A percentile compares a stretch with the other conserved stretches of the same genome.
phyloP scores from a whole-genome alignment of 2,888 invertebrate species.

The Clistopyga incitator region DNA sequence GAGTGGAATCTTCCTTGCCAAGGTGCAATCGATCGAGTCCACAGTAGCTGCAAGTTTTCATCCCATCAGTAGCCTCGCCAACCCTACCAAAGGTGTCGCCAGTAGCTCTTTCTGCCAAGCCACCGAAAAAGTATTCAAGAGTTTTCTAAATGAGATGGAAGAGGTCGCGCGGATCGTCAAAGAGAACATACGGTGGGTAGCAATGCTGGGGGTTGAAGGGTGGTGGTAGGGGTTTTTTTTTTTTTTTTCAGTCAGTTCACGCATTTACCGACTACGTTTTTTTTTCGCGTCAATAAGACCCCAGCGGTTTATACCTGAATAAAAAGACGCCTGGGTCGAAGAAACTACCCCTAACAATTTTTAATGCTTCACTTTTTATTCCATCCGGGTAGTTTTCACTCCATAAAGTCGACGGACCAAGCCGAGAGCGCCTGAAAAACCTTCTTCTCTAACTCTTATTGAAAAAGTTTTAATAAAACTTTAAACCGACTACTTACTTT shows the following conservation, averaged over 20 bases:
- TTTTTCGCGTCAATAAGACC: slow-evolving; percentile 56
- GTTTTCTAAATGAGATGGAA: slow-evolving; percentile 62
- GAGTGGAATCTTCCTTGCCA: slow-evolving; percentile 51
- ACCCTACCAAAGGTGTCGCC: slow-evolving; percentile 72
- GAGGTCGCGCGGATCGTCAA: slow-evolving; percentile 67
- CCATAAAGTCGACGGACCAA: slow-evolving; percentile 27
- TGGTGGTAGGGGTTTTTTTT: slow-evolving; percentile 54
- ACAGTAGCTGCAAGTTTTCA: slow-evolving; percentile 45
- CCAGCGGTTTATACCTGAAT: slow-evolving; percentile 47
- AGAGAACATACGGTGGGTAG: slow-evolving; percentile 71
- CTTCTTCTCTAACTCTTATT: slow-evolving; percentile 51
- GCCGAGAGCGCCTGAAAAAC: neutral
- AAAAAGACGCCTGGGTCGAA: slow-evolving; percentile 60
- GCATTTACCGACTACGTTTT: slow-evolving; percentile 37
- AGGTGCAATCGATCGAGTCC: slow-evolving; percentile 36
- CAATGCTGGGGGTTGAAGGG: slow-evolving; percentile 37
- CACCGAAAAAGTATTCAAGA: slow-evolving; percentile 63
- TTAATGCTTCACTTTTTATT: slow-evolving; percentile 47
- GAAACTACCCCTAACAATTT: slow-evolving; percentile 53
- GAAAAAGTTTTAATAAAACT: slow-evolving; percentile 52
- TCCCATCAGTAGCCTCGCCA: slow-evolving; percentile 60
- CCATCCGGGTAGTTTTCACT: slow-evolving; percentile 25
- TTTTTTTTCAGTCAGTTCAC: slow-evolving; percentile 31
- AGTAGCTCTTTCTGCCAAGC: slow-evolving; percentile 58
- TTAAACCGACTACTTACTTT: slow-evolving; percentile 19